phyloP scores from a whole-genome alignment of 2,113 vertebrate genomes.

The mouse (Mus musculus) region GRCm39 chr10:13349501-13350000 shows the following conservation, averaged over 20 bases:
- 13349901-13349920: slow-evolving; percentile 5
- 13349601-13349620: background rate
- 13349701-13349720: background rate
- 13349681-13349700: background rate
- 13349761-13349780: background rate
- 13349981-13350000: slow-evolving; percentile 17
- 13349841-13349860: slow-evolving; percentile 86
- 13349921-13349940: slow-evolving; percentile 34
- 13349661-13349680: background rate
- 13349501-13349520: background rate
- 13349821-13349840: slow-evolving; percentile 83
- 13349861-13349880: slow-evolving; percentile 87
- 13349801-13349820: slow-evolving; percentile 86
- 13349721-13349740: background rate
- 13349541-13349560: background rate
- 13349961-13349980: background rate
- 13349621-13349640: background rate
- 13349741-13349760: slow-evolving; percentile 35
- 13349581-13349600: background rate
- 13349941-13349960: background rate
- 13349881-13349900: slow-evolving; percentile 74
- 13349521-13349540: background rate
- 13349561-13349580: background rate
- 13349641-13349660: background rate
- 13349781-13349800: slow-evolving; percentile 79